Conservation (phyloP, 2,888 invertebrate species). For the Willowsia nigromaculata region DNA sequence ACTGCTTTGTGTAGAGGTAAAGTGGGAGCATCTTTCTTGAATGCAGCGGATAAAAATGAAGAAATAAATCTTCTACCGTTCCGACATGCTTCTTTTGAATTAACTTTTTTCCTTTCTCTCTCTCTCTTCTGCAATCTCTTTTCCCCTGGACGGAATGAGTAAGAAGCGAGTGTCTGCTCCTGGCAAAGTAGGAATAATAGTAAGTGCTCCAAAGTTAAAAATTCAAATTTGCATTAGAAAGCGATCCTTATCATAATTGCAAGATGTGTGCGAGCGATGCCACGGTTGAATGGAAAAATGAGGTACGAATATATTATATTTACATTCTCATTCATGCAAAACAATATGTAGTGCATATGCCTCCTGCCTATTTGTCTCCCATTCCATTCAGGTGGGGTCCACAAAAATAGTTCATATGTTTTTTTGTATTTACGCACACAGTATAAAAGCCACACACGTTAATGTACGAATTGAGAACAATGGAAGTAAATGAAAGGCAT, state of each 20-base stretch:
- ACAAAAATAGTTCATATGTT: constrained; percentile 42
- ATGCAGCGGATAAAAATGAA: constrained; percentile 68
- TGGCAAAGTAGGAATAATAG: constrained; percentile 31
- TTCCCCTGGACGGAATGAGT: constrained; percentile 17
- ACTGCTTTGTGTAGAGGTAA: not conserved
- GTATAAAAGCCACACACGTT: constrained; percentile 60
- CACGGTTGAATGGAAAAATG: constrained; percentile 65
- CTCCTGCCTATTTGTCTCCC: constrained; percentile 30
- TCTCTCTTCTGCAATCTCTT: not conserved
- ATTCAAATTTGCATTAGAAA: constrained; percentile 68
- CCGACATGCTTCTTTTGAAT: constrained; percentile 58
- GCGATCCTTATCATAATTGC: constrained; percentile 71
- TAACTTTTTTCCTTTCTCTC: constrained; percentile 45
- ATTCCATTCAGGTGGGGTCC: constrained; percentile 63
- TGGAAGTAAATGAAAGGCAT: constrained; percentile 49
- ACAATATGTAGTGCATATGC: not conserved
- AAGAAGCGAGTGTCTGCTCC: constrained; percentile 43
- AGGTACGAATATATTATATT: constrained; percentile 54
- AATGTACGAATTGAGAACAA: constrained; percentile 49
- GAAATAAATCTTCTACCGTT: constrained; percentile 74
- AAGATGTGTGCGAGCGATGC: constrained; percentile 55
- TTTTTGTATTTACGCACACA: not conserved
- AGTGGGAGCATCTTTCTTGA: constrained; percentile 36
- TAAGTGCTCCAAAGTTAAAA: constrained; percentile 64
- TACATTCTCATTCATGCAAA: constrained; percentile 50